Conservation (phyloP, 1,140 invertebrate genomes). For the Leptopilina boulardi region DNA sequence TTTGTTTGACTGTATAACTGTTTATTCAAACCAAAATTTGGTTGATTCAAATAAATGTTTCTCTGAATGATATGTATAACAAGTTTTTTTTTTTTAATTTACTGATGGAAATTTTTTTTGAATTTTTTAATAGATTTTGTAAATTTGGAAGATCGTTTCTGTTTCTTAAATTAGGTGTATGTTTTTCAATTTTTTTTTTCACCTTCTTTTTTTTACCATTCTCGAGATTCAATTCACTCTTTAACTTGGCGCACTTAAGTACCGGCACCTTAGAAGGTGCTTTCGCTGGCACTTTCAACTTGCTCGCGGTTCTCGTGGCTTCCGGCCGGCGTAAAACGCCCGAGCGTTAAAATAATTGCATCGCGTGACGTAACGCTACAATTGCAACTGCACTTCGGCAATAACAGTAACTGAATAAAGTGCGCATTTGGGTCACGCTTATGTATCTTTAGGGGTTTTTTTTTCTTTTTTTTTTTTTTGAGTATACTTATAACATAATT, state of each 20-base stretch:
- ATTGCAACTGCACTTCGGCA: slow-evolving; percentile 63
- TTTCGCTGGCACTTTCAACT: slow-evolving; percentile 54
- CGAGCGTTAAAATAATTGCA: slow-evolving; percentile 58
- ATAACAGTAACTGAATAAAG: slow-evolving; percentile 67
- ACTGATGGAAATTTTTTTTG: too few species aligned
- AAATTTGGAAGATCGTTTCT: slow-evolving; percentile 11
- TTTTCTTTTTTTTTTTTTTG: slow-evolving; percentile 29
- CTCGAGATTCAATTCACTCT: slow-evolving; percentile 27
- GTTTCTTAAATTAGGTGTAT: neutral
- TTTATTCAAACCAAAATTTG: too few species aligned
- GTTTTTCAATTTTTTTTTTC: neutral
- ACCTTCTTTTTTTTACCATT: neutral
- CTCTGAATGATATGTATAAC: too few species aligned
- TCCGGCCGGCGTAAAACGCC: slow-evolving; percentile 50
- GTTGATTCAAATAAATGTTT: too few species aligned
- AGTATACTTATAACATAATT: neutral
- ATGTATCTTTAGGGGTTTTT: too few species aligned
- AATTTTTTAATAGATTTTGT: neutral
- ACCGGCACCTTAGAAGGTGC: slow-evolving; percentile 51
- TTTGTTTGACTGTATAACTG: too few species aligned
- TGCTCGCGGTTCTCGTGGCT: slow-evolving; percentile 47
- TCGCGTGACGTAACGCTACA: slow-evolving; percentile 66
- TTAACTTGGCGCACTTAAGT: slow-evolving; percentile 53
- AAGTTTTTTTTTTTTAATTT: neutral
- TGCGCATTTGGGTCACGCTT: slow-evolving; percentile 68